phyloP scores from a whole-genome alignment of 2,797 vertebrate species.

The Rhinoraja longicauda region DNA sequence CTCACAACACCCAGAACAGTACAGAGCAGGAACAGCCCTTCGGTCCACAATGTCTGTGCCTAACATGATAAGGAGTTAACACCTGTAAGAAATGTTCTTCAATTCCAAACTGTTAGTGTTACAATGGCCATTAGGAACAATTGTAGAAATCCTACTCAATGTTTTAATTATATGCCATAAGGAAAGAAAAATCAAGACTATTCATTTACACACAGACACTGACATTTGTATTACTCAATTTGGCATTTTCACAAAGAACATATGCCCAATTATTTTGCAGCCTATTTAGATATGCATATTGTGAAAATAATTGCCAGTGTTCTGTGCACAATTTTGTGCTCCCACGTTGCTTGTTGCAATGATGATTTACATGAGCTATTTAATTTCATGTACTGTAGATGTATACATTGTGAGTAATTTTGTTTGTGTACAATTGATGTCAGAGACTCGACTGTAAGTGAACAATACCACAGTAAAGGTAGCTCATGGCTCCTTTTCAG shows the following conservation, averaged over 20 bases:
- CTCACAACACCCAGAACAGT: not conserved
- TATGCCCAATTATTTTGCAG: not conserved
- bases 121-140: not conserved
- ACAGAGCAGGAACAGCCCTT: no score
- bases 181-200: not conserved
- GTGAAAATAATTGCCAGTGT: not conserved
- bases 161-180: not conserved
- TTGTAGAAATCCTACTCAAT: not conserved
- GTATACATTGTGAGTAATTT: not conserved
- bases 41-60: no score
- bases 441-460: not conserved
- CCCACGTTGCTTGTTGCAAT: not conserved
- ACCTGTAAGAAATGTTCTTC: not conserved
- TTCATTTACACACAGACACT: not conserved
- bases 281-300: not conserved
- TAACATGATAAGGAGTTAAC: no score
- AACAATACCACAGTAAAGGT: not conserved
- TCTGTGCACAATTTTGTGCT: not conserved
- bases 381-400: not conserved
- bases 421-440: conserved; percentile 1
- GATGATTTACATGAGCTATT: not conserved
- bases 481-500: not conserved
- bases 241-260: not conserved
- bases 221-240: conserved; percentile 6
- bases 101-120: not conserved